Percentiles rank a stretch among this genome's conserved stretches.
Evolutionary conservation across 35 echinoderm and acorn worm genomes (phyloP).

Genomic region (Anneissia japonica): DNA sequence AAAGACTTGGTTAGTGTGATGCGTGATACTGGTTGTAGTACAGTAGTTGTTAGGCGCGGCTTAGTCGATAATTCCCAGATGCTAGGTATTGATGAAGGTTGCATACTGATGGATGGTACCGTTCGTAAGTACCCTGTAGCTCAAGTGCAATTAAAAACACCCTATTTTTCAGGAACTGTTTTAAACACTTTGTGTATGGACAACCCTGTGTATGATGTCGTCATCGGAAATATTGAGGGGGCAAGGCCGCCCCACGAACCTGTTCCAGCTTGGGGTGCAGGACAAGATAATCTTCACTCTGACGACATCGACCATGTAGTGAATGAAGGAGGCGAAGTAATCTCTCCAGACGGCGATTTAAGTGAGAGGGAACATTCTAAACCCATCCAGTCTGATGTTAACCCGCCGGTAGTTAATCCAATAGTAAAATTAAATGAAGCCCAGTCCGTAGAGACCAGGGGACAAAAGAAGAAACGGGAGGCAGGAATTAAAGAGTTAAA

Average conservation of each 20-base stretch:
- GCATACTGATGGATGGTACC: slow-evolving; percentile 47
- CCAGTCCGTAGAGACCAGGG: slow-evolving; percentile 15
- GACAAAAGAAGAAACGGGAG: not conserved
- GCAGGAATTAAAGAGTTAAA: not conserved
- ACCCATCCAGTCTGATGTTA: too few relatives aligned
- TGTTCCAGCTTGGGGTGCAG: slow-evolving; percentile 8
- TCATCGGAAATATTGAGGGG: slow-evolving; percentile 44
- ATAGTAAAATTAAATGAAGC: too few relatives aligned
- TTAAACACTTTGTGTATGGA: slow-evolving; percentile 32
- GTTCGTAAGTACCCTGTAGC: slow-evolving; percentile 6
- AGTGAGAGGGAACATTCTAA: too few relatives aligned
- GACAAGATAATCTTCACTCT: too few relatives aligned
- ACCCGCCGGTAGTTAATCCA: too few relatives aligned
- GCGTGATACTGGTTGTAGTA: slow-evolving; percentile 47
- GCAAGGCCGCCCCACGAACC: slow-evolving; percentile 18
- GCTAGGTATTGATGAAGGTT: slow-evolving; percentile 21
- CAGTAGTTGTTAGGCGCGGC: slow-evolving; percentile 19
- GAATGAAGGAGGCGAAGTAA: too few relatives aligned
- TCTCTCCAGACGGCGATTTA: too few relatives aligned
- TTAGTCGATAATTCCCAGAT: slow-evolving; percentile 28
- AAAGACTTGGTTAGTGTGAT: not conserved
- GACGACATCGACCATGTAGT: too few relatives aligned
- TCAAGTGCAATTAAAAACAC: slow-evolving; percentile 30
- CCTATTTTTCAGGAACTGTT: slow-evolving; percentile 18
- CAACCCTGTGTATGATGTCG: slow-evolving; percentile 60